Evolutionary conservation across 2,888 invertebrate genomes (phyloP).

Genomic region (Cynaeus angustus): DNA sequence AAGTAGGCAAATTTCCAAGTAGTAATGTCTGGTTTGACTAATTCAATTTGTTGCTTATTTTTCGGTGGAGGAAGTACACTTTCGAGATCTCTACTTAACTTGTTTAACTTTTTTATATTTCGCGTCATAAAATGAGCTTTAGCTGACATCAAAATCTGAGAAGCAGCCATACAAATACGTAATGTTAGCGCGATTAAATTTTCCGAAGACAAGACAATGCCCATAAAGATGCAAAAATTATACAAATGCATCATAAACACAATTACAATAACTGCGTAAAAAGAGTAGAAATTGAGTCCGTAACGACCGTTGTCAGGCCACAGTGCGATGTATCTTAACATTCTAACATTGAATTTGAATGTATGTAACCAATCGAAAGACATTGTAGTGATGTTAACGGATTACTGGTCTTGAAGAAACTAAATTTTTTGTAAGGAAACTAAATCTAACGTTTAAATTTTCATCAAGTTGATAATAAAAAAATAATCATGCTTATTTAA

Average conservation of each 20-base stretch:
- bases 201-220: neutral
- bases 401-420: too few relatives aligned
- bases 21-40: neutral
- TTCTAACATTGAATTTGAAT: conserved; percentile 11
- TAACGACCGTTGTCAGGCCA: conserved; percentile 17
- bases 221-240: neutral
- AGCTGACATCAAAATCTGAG: neutral
- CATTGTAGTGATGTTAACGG: too few relatives aligned
- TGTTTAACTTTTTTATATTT: neutral
- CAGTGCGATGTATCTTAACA: conserved; percentile 16
- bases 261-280: conserved; percentile 2
- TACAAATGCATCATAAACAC: conserved; percentile 1
- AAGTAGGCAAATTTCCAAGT: neutral
- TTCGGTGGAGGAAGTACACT: neutral
- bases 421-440: too few relatives aligned
- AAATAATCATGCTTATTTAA: too few relatives aligned
- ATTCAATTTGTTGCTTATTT: neutral
- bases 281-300: neutral
- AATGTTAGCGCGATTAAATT: neutral
- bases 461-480: too few relatives aligned
- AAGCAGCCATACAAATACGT: neutral
- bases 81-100: neutral
- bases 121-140: neutral
- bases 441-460: too few relatives aligned
- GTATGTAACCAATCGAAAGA: conserved; percentile 11